Conservation (phyloP, 2,797 vertebrate genomes). For the Hephaestus fuliginosus region DNA sequence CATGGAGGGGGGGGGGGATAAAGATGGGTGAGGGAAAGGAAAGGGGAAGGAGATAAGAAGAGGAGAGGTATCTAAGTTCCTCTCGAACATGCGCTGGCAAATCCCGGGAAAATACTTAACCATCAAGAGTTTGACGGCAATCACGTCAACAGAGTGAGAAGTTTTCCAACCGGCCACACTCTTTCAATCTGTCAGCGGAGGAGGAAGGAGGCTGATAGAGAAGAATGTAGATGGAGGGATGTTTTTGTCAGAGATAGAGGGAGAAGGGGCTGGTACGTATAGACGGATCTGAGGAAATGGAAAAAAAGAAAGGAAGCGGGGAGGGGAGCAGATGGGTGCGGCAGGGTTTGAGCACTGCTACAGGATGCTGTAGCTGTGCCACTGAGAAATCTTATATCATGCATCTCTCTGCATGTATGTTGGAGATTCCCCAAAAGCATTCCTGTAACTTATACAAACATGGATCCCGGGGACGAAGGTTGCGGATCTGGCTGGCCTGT, state of each 20-base stretch:
- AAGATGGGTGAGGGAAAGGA: not conserved
- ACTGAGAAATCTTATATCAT: conserved; percentile 62
- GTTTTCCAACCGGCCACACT: conserved; percentile 55
- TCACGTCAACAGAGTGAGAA: conserved; percentile 35
- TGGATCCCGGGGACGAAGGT: conserved; percentile 37
- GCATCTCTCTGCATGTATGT: conserved; percentile 66
- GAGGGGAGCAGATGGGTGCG: conserved; percentile 53
- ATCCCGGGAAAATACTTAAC: conserved; percentile 51
- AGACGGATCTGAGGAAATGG: conserved; percentile 55
- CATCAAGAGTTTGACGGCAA: conserved; percentile 45
- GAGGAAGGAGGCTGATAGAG: conserved; percentile 18
- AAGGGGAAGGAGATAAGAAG: conserved; percentile 12
- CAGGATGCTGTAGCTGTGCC: conserved; percentile 69
- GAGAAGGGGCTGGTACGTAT: conserved; percentile 44
- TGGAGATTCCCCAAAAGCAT: conserved; percentile 62
- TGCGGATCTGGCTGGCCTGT: conserved; percentile 52
- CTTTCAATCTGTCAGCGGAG: conserved; percentile 58
- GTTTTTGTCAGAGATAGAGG: conserved; percentile 54
- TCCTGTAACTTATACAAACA: conserved; percentile 66
- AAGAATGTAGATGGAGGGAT: conserved; percentile 41
- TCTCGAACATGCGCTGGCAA: conserved; percentile 56
- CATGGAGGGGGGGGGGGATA: conserved; percentile 8
- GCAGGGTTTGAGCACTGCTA: conserved; percentile 57
- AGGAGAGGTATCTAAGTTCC: conserved; percentile 26
- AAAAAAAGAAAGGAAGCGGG: conserved; percentile 49